Evolutionary conservation across 2,113 vertebrate species (phyloP).

Genomic region (Eudorcas thomsonii): DNA sequence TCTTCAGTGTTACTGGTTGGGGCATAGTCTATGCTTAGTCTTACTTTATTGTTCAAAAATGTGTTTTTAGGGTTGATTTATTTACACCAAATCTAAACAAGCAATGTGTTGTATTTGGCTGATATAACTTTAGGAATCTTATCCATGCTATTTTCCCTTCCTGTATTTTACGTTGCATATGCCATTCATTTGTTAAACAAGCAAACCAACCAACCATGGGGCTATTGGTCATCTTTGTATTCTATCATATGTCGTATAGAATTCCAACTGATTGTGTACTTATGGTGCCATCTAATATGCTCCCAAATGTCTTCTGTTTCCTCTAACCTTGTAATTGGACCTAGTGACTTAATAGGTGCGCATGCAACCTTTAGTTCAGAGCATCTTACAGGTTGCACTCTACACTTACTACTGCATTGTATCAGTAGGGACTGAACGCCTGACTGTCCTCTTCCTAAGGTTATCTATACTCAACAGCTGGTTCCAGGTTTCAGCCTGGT

Average conservation of each 20-base stretch:
- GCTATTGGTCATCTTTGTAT: neutral
- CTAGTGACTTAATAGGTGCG: neutral
- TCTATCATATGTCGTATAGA: neutral
- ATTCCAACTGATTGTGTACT: neutral
- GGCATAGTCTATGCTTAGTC: neutral
- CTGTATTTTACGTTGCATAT: neutral
- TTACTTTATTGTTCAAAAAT: neutral
- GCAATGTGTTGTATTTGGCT: neutral
- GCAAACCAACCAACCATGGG: neutral
- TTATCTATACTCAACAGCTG: neutral
- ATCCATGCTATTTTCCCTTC: neutral
- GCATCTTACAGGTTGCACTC: neutral
- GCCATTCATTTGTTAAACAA: neutral
- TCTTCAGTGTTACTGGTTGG: neutral
- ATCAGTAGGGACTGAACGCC: neutral
- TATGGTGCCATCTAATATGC: neutral
- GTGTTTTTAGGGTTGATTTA: neutral
- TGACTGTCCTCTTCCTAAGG: neutral
- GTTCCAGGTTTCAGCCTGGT: neutral
- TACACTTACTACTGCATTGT: neutral
- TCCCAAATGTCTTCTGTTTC: neutral
- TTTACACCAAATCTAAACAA: neutral
- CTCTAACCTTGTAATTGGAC: neutral
- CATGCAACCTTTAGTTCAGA: neutral
- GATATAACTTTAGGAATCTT: neutral